These are phyloP conservation scores for Lysandra coridon DNA, from an alignment of 2,888 invertebrate genomes.

Conservation along the genomic window DNA sequence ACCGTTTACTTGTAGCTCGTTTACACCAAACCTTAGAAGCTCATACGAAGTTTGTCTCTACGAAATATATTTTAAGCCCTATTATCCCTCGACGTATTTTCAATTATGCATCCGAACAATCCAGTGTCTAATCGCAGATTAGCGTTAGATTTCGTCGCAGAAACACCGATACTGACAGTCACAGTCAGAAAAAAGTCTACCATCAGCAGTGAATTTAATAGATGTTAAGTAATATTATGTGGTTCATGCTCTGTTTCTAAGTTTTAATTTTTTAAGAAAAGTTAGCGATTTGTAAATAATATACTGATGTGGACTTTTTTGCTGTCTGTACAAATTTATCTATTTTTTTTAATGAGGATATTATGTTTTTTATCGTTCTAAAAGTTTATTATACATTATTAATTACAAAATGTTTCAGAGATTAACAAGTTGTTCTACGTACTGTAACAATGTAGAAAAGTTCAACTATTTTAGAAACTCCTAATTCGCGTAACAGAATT, in stretches of 20 bases:
- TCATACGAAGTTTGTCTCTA: not conserved
- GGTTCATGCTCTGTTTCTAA: not conserved
- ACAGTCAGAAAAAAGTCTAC: not conserved
- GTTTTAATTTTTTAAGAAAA: too few species aligned
- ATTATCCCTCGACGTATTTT: not conserved
- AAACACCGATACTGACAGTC: not conserved
- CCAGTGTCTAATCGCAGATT: not conserved
- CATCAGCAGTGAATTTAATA: not conserved
- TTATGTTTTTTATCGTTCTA: not conserved
- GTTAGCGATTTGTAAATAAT: not conserved
- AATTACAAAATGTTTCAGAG: not conserved
- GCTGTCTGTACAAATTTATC: not conserved
- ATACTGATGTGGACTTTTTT: not conserved
- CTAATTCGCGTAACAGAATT: slow-evolving; percentile 11
- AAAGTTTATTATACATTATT: not conserved
- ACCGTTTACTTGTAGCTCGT: not conserved
- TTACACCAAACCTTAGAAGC: not conserved
- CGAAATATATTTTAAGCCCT: not conserved
- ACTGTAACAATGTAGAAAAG: slow-evolving; percentile 30
- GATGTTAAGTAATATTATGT: too few species aligned
- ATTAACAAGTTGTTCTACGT: slow-evolving; percentile 7
- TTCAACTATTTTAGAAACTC: slow-evolving; percentile 24
- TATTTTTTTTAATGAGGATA: not conserved
- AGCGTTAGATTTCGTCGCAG: not conserved
- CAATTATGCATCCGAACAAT: not conserved